Base-by-base conservation (phyloP, 2,797 vertebrate genomes). In the Nyctibius grandis region DNA sequence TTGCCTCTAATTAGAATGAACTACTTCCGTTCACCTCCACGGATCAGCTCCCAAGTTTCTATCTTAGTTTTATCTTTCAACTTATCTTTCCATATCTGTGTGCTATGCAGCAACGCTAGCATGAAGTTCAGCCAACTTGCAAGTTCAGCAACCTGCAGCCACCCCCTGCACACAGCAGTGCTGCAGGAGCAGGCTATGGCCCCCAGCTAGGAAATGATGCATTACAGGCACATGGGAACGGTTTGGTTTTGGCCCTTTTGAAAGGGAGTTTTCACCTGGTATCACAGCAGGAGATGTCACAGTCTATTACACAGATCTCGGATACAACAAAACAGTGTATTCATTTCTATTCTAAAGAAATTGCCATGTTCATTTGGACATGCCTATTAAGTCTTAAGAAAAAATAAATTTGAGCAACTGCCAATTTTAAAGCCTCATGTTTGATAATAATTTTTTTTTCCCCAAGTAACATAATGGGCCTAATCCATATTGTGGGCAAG, bases 321-420 rank as follows among this genome's bases (percentile, higher is more conserved):
- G 33, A 64, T 19, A 81, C 48, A 81, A 95, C 87, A 88, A 42
- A 76, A 84, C 89, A 85, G 33, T 3, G 74, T 33, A 82, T 93
- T 96, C 92, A 67, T 64, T 93, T 56, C 87, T 53, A 5, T 75
- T 91, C 80, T 90, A 69, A 84, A 87, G 85, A 84, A 82, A 61
- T 56, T 70, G 80, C 65, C 79, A 90, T 65, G 80, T 93, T 93
- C 87, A 36, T 87, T 93, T 78, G 85, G 94, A 80, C 83, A 93
- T 47, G 96, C 89, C 70, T 93, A 47, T 96, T 96, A 96, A 93
- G 87, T 33, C 77, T 90, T 85, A 91, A 90, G 91, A 92, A 93
- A 95, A 96, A 92, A 91, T 61, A 87, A 90, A 91, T 53, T 42
- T 87, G 90, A 94, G 47, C 73, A 88, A 87, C 80, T 79, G 93